Conservation (phyloP, 2,113 vertebrate genomes). For the Theristicus caerulescens region DNA sequence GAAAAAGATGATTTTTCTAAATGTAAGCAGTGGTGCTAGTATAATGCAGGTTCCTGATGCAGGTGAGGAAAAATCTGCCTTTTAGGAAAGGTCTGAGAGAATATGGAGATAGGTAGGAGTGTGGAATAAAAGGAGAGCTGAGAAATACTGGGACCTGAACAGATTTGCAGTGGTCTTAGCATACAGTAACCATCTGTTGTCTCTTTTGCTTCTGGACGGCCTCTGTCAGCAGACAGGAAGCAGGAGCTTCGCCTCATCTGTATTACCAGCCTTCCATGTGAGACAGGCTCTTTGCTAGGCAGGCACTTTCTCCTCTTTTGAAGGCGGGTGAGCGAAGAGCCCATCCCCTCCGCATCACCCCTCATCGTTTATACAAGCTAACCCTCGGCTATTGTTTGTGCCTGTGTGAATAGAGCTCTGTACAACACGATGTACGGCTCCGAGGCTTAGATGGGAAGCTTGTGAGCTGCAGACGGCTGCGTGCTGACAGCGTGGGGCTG, state of each 20-base stretch:
- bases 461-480: neutral
- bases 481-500: neutral
- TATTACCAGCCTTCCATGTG: neutral
- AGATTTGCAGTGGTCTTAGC: neutral
- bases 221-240: neutral
- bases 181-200: neutral
- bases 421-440: neutral
- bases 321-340: neutral
- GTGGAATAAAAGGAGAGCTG: neutral
- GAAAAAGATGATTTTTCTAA: neutral
- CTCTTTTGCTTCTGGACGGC: neutral
- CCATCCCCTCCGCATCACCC: neutral
- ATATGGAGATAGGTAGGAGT: neutral
- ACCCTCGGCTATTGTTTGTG: neutral
- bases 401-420: neutral
- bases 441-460: neutral
- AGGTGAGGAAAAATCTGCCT: neutral
- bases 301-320: neutral
- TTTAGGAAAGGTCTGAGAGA: neutral
- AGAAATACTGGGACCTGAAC: neutral
- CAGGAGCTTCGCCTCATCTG: neutral
- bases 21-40: neutral
- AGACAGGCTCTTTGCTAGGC: neutral
- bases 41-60: neutral
- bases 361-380: neutral